These are phyloP conservation scores for Trachelipus rathkii DNA, from an alignment of 1,140 invertebrate genomes.

Conservation along the genomic window DNA sequence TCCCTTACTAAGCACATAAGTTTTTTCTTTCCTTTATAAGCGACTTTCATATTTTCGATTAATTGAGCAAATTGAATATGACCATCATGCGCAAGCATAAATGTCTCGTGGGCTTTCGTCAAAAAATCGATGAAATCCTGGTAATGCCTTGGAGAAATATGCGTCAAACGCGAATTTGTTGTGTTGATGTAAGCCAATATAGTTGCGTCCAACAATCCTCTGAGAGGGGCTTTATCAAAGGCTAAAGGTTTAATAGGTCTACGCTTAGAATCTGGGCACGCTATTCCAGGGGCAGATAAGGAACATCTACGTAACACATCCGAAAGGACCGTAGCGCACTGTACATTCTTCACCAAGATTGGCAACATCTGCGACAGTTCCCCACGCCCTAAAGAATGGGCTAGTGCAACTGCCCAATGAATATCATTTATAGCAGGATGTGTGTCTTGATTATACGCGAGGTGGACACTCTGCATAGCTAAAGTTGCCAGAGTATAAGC, in stretches of 20 bases:
- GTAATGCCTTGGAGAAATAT: conserved; percentile 80
- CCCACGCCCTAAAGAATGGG: conserved; percentile 70
- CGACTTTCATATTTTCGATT: conserved; percentile 79
- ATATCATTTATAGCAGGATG: conserved; percentile 82
- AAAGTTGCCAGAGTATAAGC: conserved; percentile 77
- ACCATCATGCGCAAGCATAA: conserved; percentile 73
- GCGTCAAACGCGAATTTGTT: conserved; percentile 74
- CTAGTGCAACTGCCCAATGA: conserved; percentile 77
- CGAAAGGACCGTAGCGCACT: conserved; percentile 75
- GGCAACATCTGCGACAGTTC: conserved; percentile 74
- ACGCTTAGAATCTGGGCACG: conserved; percentile 53
- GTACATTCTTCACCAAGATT: conserved; percentile 76
- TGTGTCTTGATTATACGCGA: conserved; percentile 79
- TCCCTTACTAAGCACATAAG: conserved; percentile 69
- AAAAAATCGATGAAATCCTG: conserved; percentile 74
- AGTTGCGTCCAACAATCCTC: conserved; percentile 66
- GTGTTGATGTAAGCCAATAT: conserved; percentile 78
- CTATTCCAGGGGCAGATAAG: conserved; percentile 62
- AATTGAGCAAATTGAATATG: conserved; percentile 74
- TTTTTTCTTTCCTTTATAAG: conserved; percentile 80
- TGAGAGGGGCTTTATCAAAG: conserved; percentile 66
- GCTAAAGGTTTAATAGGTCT: conserved; percentile 60
- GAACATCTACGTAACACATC: conserved; percentile 75
- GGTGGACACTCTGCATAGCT: conserved; percentile 76
- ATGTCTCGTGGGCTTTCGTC: conserved; percentile 75